Conservation (phyloP, 1,140 invertebrate species). For the Platorchestia sp. region DNA sequence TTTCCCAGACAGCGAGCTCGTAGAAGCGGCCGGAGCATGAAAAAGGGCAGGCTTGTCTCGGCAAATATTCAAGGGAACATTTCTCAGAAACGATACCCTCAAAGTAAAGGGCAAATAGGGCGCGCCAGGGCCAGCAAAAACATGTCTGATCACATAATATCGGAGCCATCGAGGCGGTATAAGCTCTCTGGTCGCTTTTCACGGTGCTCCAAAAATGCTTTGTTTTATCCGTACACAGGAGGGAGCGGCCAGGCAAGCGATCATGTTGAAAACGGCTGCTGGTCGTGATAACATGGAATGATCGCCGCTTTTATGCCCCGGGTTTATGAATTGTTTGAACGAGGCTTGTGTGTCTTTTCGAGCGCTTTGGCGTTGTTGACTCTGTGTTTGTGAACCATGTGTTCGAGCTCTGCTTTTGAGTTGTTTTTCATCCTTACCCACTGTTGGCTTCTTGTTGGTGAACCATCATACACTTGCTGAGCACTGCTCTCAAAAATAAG, state of each 20-base stretch:
- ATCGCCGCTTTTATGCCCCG: neutral
- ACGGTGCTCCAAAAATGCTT: neutral
- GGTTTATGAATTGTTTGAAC: neutral
- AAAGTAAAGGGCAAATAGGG: conserved; percentile 39
- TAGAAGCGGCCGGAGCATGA: neutral
- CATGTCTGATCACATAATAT: conserved; percentile 18
- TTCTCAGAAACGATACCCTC: neutral
- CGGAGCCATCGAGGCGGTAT: neutral
- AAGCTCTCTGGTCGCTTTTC: neutral
- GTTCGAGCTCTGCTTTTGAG: neutral
- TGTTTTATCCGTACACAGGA: neutral
- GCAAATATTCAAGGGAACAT: conserved; percentile 17
- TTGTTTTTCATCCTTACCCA: neutral
- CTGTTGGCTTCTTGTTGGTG: too few relatives aligned
- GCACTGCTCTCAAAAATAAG: too few relatives aligned
- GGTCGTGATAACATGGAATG: neutral
- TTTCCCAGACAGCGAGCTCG: neutral
- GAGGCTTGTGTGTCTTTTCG: neutral
- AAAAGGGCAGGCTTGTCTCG: neutral
- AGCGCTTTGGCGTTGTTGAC: neutral
- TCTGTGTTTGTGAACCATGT: neutral
- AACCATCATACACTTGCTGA: too few relatives aligned
- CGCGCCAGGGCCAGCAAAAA: neutral
- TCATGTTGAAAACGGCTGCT: neutral
- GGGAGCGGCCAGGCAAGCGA: neutral